Percentiles rank a stretch among this genome's conserved stretches.
Evolutionary conservation across 2,797 vertebrate species (phyloP).

Genomic region (Hippopotamyrus pictus): DNA sequence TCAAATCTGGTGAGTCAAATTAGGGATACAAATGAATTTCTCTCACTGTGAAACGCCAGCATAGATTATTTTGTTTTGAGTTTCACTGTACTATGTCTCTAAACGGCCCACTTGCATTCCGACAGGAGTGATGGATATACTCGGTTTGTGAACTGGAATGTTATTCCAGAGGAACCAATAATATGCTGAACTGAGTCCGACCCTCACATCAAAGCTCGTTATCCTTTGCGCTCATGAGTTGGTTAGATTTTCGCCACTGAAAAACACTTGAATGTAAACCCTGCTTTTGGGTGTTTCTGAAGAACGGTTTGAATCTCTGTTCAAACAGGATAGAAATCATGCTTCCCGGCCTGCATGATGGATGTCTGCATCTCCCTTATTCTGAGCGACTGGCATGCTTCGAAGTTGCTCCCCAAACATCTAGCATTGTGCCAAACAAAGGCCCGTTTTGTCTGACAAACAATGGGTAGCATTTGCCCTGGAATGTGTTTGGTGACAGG

Average conservation of each 20-base stretch:
- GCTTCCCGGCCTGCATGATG: not conserved
- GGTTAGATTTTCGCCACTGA: not conserved
- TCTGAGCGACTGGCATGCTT: not conserved
- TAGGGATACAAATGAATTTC: not conserved
- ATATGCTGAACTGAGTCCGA: not conserved
- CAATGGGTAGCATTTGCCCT: conserved; percentile 15
- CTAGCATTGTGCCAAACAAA: conserved; percentile 14
- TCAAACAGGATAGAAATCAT: not conserved
- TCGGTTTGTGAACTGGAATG: not conserved
- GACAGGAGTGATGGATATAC: not conserved
- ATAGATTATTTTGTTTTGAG: not conserved
- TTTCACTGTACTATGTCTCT: not conserved
- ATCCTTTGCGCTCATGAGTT: not conserved
- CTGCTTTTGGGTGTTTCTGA: not conserved
- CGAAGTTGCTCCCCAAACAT: not conserved
- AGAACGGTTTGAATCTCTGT: not conserved
- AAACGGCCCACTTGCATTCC: not conserved
- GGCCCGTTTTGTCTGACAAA: not conserved
- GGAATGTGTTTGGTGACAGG: not conserved
- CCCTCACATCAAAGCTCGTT: not conserved
- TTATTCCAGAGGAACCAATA: not conserved
- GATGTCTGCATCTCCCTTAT: not conserved
- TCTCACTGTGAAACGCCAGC: not conserved
- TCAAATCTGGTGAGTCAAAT: not conserved
- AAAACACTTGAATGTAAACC: not conserved